These are phyloP conservation scores for Cotesia vestalis DNA, from an alignment of 1,140 invertebrate genomes.

Conservation along the genomic window DNA sequence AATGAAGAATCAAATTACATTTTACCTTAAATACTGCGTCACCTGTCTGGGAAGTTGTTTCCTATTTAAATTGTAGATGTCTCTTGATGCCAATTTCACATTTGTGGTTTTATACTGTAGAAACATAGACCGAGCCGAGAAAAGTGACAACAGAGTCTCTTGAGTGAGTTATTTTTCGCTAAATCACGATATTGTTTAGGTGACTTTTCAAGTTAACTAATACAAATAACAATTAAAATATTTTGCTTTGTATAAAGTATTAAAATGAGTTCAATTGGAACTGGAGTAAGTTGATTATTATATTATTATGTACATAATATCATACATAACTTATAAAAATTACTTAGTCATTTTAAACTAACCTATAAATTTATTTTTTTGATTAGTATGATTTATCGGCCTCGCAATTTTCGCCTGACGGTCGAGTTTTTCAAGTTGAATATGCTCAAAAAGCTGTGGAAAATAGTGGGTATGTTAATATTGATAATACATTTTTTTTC, in stretches of 20 bases:
- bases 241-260: constrained; percentile 3
- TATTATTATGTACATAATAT: constrained; percentile 27
- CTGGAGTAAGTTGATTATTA: constrained; percentile 78
- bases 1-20: too few relatives aligned
- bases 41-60: too few relatives aligned
- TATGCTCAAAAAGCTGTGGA: constrained; percentile 99
- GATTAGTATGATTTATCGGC: constrained; percentile 96
- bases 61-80: too few relatives aligned
- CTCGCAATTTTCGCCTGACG: constrained; percentile 99
- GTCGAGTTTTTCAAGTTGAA: constrained; percentile 98
- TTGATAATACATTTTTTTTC: not conserved
- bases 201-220: too few relatives aligned
- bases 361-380: constrained; percentile 58
- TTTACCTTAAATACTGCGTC: too few relatives aligned
- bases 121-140: too few relatives aligned
- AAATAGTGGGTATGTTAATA: constrained; percentile 85
- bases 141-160: constrained; percentile 27
- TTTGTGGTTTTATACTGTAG: too few relatives aligned
- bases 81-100: too few relatives aligned
- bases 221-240: too few relatives aligned
- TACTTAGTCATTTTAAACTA: constrained; percentile 33
- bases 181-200: constrained; percentile 37
- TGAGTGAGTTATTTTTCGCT: constrained; percentile 33
- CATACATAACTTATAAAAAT: constrained; percentile 31
- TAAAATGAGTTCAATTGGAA: constrained; percentile 94